Evolutionary conservation across 1,140 invertebrate species (phyloP).

Genomic region (Neoseiulus cucumeris): DNA sequence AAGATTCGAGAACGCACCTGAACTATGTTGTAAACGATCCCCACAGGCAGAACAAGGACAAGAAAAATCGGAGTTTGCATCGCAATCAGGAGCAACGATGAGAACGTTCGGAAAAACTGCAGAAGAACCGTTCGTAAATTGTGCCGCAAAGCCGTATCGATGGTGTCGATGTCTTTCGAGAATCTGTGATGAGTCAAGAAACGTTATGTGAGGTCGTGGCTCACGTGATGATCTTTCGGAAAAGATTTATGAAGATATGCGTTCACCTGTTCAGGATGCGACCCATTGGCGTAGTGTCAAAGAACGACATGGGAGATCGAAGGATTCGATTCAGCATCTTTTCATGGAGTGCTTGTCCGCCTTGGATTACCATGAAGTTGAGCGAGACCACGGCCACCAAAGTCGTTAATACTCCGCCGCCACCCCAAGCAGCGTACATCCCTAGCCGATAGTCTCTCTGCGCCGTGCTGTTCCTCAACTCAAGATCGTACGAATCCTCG

Average conservation of each 20-base stretch:
- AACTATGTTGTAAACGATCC: slow-evolving; percentile 66
- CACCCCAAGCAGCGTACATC: slow-evolving; percentile 63
- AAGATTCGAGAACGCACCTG: slow-evolving; percentile 35
- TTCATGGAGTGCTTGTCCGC: slow-evolving; percentile 49
- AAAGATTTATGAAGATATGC: no score
- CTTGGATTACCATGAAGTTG: slow-evolving; percentile 29
- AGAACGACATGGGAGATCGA: slow-evolving; percentile 41
- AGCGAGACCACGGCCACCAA: slow-evolving; percentile 16
- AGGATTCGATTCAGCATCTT: slow-evolving; percentile 51
- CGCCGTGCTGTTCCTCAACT: slow-evolving; percentile 27
- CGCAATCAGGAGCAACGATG: slow-evolving; percentile 51
- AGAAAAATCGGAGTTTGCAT: slow-evolving; percentile 57
- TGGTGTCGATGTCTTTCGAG: slow-evolving; percentile 31
- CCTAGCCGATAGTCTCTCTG: slow-evolving; percentile 57
- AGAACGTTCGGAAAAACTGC: slow-evolving; percentile 45
- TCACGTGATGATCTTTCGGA: no score
- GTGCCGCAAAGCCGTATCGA: slow-evolving; percentile 32
- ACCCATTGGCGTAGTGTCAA: slow-evolving; percentile 42
- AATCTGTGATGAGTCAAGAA: slow-evolving; percentile 21
- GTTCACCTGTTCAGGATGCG: slow-evolving; percentile 50
- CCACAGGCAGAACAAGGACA: slow-evolving; percentile 58
- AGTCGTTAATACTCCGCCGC: slow-evolving; percentile 39
- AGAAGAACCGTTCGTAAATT: slow-evolving; percentile 30
- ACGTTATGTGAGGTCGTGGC: no score
- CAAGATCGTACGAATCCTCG: slow-evolving; percentile 23